Evolutionary conservation across 2,113 vertebrate genomes (phyloP).

Genomic region (Tachysurus vachellii): DNA sequence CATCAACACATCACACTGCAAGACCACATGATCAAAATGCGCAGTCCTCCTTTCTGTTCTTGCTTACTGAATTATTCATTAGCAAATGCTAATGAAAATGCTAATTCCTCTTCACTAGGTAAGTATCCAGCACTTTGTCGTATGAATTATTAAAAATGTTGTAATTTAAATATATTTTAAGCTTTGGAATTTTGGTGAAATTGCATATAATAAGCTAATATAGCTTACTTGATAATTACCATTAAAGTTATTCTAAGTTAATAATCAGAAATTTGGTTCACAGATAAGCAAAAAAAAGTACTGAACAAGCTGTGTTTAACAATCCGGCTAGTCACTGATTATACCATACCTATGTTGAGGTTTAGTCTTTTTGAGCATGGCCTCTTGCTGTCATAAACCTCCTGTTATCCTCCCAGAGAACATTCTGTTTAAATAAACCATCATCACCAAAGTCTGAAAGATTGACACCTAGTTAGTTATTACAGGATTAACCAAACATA

Average conservation of each 20-base stretch:
- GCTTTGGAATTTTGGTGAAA: not conserved
- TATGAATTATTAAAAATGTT: slow-evolving; percentile 52
- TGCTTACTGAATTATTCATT: slow-evolving; percentile 55
- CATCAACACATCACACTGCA: slow-evolving; percentile 13
- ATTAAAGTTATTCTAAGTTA: not conserved
- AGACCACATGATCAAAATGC: slow-evolving; percentile 43
- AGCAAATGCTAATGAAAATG: slow-evolving; percentile 38
- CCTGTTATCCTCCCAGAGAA: slow-evolving; percentile 68
- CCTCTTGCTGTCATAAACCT: slow-evolving; percentile 59
- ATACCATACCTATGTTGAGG: slow-evolving; percentile 55
- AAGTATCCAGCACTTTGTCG: slow-evolving; percentile 37
- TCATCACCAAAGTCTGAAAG: slow-evolving; percentile 49
- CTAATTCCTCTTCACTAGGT: slow-evolving; percentile 8
- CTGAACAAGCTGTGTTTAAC: slow-evolving; percentile 49
- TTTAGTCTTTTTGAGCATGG: slow-evolving; percentile 63
- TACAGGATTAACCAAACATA: slow-evolving; percentile 62
- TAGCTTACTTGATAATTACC: not conserved
- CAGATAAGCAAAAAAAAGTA: slow-evolving; percentile 12
- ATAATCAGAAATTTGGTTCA: slow-evolving; percentile 23
- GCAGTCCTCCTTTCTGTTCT: slow-evolving; percentile 38
- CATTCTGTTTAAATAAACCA: slow-evolving; percentile 63
- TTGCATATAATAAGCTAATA: not conserved
- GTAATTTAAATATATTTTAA: not conserved
- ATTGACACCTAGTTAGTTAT: slow-evolving; percentile 46
- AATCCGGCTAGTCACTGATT: slow-evolving; percentile 58